Evolutionary conservation across 1,140 invertebrate genomes (phyloP).

Genomic region (Venustaconcha ellipsiformis): DNA sequence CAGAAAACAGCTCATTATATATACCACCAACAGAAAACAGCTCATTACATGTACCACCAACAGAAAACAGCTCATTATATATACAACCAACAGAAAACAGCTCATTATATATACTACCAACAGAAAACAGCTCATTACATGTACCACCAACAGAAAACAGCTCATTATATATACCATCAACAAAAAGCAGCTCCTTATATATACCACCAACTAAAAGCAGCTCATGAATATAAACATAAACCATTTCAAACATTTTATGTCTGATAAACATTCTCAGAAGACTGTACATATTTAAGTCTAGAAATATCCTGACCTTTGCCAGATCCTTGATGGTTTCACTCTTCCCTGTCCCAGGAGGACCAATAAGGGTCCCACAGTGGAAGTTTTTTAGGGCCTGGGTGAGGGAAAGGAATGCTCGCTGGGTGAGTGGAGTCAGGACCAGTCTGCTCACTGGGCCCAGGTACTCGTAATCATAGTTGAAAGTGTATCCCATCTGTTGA

Average conservation of each 20-base stretch:
- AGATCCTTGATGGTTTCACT: slow-evolving; percentile 65
- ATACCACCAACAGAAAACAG: too few relatives aligned
- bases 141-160: too few relatives aligned
- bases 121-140: too few relatives aligned
- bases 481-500: slow-evolving; percentile 56
- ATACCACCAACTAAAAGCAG: too few relatives aligned
- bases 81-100: too few relatives aligned
- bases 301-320: slow-evolving; percentile 50
- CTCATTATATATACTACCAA: too few relatives aligned
- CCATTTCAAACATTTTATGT: not conserved
- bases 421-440: slow-evolving; percentile 63
- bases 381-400: slow-evolving; percentile 62
- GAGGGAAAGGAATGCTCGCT: slow-evolving; percentile 59
- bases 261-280: not conserved
- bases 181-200: too few relatives aligned
- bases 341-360: slow-evolving; percentile 61
- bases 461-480: slow-evolving; percentile 67
- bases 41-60: too few relatives aligned
- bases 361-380: slow-evolving; percentile 60
- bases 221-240: not conserved
- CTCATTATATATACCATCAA: too few relatives aligned
- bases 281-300: not conserved
- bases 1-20: too few relatives aligned
- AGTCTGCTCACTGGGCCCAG: slow-evolving; percentile 50
- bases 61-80: too few relatives aligned